Conservation (phyloP, 2,113 vertebrate species). For the Todiramphus chloris region DNA sequence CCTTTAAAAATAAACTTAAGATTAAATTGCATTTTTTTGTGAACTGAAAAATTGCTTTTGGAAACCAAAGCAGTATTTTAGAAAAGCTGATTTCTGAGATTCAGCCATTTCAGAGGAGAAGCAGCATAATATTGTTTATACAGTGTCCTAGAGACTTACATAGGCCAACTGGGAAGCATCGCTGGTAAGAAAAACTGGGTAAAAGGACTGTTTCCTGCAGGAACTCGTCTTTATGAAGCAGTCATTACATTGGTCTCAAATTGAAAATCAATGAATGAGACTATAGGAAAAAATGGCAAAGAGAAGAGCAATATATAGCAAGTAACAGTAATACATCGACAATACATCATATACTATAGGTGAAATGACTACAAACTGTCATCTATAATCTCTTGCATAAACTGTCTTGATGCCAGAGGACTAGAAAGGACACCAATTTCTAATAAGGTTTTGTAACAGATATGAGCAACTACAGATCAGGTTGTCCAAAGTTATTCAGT, state of each 20-base stretch:
- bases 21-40: neutral
- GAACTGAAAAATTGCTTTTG: neutral
- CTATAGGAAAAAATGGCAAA: neutral
- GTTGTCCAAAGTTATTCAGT: neutral
- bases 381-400: neutral
- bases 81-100: neutral
- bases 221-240: neutral
- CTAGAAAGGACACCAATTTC: constrained; percentile 10
- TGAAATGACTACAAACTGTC: neutral
- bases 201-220: neutral
- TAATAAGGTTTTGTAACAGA: neutral
- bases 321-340: neutral
- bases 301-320: neutral
- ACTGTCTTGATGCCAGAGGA: neutral
- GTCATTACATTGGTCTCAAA: neutral
- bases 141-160: fast-evolving
- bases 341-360: neutral
- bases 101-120: neutral
- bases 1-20: neutral
- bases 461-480: neutral
- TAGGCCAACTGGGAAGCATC: neutral
- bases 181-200: neutral
- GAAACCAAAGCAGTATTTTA: neutral
- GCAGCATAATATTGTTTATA: neutral
- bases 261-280: neutral